phyloP scores from a whole-genome alignment of 2,113 vertebrate species.

The Vulpes ferrilata region DNA sequence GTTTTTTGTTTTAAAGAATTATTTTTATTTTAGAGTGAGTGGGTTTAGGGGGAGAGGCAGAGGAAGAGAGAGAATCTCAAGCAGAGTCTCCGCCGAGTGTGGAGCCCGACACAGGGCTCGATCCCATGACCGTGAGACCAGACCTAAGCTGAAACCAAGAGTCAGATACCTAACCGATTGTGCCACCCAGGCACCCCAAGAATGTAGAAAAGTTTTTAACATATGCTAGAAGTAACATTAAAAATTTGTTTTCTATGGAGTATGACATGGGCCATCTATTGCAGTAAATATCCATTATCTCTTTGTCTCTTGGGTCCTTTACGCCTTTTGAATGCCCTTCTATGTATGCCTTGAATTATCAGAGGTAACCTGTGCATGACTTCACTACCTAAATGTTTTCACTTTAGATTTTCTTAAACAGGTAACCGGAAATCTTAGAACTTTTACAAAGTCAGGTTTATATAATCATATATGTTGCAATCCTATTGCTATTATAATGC shows the following conservation, averaged over 20 bases:
- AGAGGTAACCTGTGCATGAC: background rate
- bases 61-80: background rate
- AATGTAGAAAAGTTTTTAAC: background rate
- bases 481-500: background rate
- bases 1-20: background rate
- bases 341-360: background rate
- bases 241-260: background rate
- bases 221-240: background rate
- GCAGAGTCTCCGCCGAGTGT: background rate
- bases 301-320: background rate
- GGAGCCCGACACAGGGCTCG: background rate
- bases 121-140: background rate
- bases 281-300: background rate
- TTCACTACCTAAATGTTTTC: background rate
- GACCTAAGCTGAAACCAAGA: background rate
- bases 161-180: background rate
- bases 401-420: conserved; percentile 46
- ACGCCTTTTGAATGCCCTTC: background rate
- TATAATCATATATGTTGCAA: background rate
- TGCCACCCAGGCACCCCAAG: background rate
- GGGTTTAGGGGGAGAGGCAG: background rate
- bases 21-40: background rate
- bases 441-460: background rate
- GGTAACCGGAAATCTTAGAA: background rate
- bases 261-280: background rate